Evolutionary conservation across 2,113 vertebrate species (phyloP), one percentile per base, ranked within the genome.

Genomic region (Raphicerus campestris): DNA sequence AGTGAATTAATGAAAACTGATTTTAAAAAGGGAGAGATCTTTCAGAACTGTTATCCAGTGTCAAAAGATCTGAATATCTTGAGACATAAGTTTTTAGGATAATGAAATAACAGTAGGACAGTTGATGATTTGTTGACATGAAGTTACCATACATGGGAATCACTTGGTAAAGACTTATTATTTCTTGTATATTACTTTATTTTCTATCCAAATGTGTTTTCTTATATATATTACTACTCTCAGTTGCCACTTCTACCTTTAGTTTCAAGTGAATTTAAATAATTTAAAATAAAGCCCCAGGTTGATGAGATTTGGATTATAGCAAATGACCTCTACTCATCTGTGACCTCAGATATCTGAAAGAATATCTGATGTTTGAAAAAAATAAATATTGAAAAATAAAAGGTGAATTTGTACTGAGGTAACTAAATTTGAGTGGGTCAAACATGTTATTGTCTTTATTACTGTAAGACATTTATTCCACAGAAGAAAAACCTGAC

Each of bases 41-140:
- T 96, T 97, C 95, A 84, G 28, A 97, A 49, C 97, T 97, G 45
- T 96, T 97, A 86, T 90, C 97, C 47, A 75, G 10, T 94, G 82
- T 97, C 47, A 60, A 90, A 95, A 84, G 24, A 91, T 80, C 85
- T 97, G 42, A 77, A 87, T 96, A 96, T 85, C 58, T 95, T 9
- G 55, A 63, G 15, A 35, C 83, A 3, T 85, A 98, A 98, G 98
- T 98, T 98, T 97, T 92, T 91, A 70, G 80, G 58, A 35, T 88
- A 47, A 83, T 96, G 89, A 95, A 88, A 87, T 61, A 92, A 91
- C 73, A 73, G 10, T 60, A 96, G 39, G 35, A 77, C 77, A 39
- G 22, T 32, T 7, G 5, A 91, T 97, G 47, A 98, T 87, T 96
- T 35, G 0, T 91, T 90, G 97, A 92, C 89, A 93, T 97, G 83